Base-by-base conservation (phyloP, 2,888 invertebrate species). In the Troilus luridus region DNA sequence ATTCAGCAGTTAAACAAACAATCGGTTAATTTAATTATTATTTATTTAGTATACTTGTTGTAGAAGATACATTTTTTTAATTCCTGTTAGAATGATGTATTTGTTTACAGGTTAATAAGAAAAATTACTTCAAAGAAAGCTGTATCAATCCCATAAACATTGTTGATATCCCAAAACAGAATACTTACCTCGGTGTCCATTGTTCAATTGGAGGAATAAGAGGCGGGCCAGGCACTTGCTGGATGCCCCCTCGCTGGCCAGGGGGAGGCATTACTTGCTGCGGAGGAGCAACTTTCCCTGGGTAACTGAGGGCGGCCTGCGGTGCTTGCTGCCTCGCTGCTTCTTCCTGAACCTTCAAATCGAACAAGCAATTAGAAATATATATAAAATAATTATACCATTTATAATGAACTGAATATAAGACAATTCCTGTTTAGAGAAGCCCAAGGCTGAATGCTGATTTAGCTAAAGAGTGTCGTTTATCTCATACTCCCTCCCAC, bases 321-420 rank as follows among this genome's bases (percentile, higher is more conserved):
- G 97, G 97, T 88, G 96, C 97, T 94, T 97, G 98, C 94, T 98
- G 98, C 88, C 98, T 95, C 14, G 98, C 98, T 90, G 98, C 98
- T 94, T 98, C 98, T 94, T 98, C 98, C 94, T 98, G 98, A 8
- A 98, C 97, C 95, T 96, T 94, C 88, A 88, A 2, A 91, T 12
- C 54, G 10, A 88, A 62, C 58, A 88, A 27, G 11, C n/a, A 67
- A 67, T 27, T 56, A 62, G 6, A 54, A 85, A 54, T 54, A 85
- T 56, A 19, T 41, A 41, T 41, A 41, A 81, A 81, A 12, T 41
- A 6, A 54, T 9, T 19, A 17, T 64, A 10, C n/a, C n/a, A 64
- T 64, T 64, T 64, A n/a, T 64, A 64, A 89, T 24, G 14, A 59
- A 59, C 19, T 56, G 88, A n/a, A 27, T 56, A 59, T 21, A 59